Base-by-base conservation (phyloP, 2,113 vertebrate species). In the Strigops habroptila region DNA sequence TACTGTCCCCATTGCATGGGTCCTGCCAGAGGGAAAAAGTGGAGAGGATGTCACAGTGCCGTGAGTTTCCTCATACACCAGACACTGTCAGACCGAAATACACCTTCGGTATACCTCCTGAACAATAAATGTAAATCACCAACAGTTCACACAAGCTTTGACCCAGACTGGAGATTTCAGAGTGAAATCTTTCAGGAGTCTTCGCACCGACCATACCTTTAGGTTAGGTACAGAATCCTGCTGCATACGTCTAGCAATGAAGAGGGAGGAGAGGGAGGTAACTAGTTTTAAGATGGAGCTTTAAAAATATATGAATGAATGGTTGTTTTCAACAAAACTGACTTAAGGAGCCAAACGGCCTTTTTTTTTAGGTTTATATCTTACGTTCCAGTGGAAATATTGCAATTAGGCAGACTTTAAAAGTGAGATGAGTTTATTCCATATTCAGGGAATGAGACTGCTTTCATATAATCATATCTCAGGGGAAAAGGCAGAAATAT, bases 1-100 rank as follows among this genome's bases (percentile, higher is more conserved):
- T 8, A 39, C 2, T 24, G 53, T 24, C 60, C 57, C 31, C 3
- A 18, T 8, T 46, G 27, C 1, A 3, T 1, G 2, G 21, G 44
- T 63, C 55, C 55, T 75, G 39, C 33, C 22, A 9, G 6, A 60
- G 49, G 14, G 13, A 65, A 77, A 74, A 77, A 12, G 11, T 13
- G 7, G 15, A 21, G 10, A 24, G 14, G 15, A 9, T 57, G 27
- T 22, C 24, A 24, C 37, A 52, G 37, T 51, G 49, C 31, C 52
- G 10, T 33, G 63, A 51, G 46, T 65, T 67, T 80, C 37, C 10
- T 75, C 28, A 24, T 13, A 59, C 7, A 82, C 22, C 14, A 82
- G 22, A 37, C 5, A 2, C 27, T 64, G 10, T 59, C 37, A 81
- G 60, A 70, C n/a, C 18, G 65, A 86, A 91, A 83, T 7, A 37